Evolutionary conservation across 2,113 vertebrate genomes (phyloP), one percentile per base, ranked within the genome.

Genomic region (Zootoca vivipara): DNA sequence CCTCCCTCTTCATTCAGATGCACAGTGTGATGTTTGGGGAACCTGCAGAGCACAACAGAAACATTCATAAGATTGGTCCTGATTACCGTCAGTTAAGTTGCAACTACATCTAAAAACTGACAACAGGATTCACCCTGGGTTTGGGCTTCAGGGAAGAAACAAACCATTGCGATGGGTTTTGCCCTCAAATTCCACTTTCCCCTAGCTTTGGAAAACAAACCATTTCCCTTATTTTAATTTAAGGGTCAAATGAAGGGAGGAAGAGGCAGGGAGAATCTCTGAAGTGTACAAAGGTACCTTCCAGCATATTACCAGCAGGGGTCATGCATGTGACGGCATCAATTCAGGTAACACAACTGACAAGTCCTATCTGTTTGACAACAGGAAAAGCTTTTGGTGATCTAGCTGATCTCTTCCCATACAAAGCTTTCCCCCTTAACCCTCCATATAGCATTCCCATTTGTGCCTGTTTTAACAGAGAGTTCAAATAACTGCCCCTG

Each of bases 261-360:
- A 64, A 64, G 16, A 77, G 62, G 26, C n/a, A 82, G 42, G 78
- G 69, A 69, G 35, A 28, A 62, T 64, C 24, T 7, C 24, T 7
- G 0, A 35, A 65, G 64, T 1, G 16, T 7, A 26, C 38, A 56
- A 38, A 83, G 73, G 56, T 78, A 28, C 67, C 78, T 62, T 80
- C 3, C 86, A 74, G 7, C 0, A 0, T 87, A 42, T 86, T 86
- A 40, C 85, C 86, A 89, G 89, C 87, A 88, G 87, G 0, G 92
- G 26, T 74, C 86, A 84, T 3, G 0, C 24, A 2, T 9, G 38
- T 42, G 35, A 15, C 83, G 89, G 26, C 18, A 56, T 79, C 1
- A 2, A n/a, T n/a, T 28, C 0, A 0, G 1, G 52, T n/a, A 89
- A 77, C 10, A 86, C 9, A 2, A 89, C 58, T 85, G 56, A 80